Percentiles rank a stretch among this genome's conserved stretches.
Conservation (phyloP, 2,888 invertebrate genomes). For the Philereme transversata region DNA sequence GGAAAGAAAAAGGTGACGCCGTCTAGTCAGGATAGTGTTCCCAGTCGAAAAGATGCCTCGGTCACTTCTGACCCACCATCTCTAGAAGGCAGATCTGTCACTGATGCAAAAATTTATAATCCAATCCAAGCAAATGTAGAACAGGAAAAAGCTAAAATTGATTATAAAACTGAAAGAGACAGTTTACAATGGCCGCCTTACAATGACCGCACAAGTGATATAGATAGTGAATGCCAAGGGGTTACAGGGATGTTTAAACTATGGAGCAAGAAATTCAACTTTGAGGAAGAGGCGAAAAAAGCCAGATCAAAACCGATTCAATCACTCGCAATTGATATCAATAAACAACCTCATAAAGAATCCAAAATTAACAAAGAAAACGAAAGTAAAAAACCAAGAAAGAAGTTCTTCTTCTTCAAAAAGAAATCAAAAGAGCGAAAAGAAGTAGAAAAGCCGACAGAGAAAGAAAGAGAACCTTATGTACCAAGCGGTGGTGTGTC, state of each 20-base stretch:
- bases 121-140: constrained; percentile 38
- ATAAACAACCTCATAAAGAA: constrained; percentile 33
- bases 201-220: constrained; percentile 43
- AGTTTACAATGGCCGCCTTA: constrained; percentile 41
- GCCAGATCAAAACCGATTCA: constrained; percentile 38
- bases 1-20: constrained; percentile 44
- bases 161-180: constrained; percentile 39
- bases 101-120: constrained; percentile 53
- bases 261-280: constrained; percentile 68
- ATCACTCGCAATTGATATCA: constrained; percentile 34
- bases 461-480: constrained; percentile 45
- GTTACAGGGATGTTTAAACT: constrained; percentile 70
- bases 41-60: constrained; percentile 61
- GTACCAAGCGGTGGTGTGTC: constrained; percentile 63
- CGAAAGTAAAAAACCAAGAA: constrained; percentile 51
- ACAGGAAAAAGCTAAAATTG: constrained; percentile 30
- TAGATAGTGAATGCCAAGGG: constrained; percentile 55
- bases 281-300: constrained; percentile 53
- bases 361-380: constrained; percentile 14
- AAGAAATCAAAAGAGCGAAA: constrained; percentile 49
- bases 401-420: constrained; percentile 66
- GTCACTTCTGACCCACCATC: constrained; percentile 69
- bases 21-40: constrained; percentile 44
- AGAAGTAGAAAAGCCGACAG: constrained; percentile 31
- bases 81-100: constrained; percentile 60